phyloP scores from a whole-genome alignment of 2,888 invertebrate species.

The Chironomus tentans region DNA sequence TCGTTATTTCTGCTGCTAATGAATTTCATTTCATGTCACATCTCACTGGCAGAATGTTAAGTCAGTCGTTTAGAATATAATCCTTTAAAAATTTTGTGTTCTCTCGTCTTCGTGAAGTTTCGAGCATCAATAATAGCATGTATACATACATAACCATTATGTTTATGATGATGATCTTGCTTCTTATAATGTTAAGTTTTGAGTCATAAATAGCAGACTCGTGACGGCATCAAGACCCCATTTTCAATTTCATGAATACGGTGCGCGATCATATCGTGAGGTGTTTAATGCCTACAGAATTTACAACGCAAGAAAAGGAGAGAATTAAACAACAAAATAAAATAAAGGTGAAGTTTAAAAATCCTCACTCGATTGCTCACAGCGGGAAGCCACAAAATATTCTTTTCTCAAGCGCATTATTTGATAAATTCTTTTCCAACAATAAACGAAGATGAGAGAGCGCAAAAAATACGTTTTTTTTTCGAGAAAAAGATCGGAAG shows the following conservation, averaged over 20 bases:
- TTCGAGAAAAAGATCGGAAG: neutral
- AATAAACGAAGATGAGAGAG: too few species aligned
- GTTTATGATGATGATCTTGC: neutral
- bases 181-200: neutral
- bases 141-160: too few species aligned
- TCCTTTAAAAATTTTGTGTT: neutral
- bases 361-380: too few species aligned
- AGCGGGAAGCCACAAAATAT: too few species aligned
- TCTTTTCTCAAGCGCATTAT: too few species aligned
- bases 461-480: neutral
- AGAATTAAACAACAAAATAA: too few species aligned
- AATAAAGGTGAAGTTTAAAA: too few species aligned
- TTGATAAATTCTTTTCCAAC: too few species aligned
- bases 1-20: neutral
- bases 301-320: neutral
- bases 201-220: neutral
- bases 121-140: too few species aligned
- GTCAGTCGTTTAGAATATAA: neutral
- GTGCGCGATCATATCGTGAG: neutral
- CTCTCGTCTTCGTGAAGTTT: too few species aligned
- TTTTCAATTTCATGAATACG: neutral
- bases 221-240: neutral
- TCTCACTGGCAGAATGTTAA: neutral
- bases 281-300: neutral
- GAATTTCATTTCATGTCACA: neutral